Conservation (phyloP, 1,140 invertebrate genomes). For the Plutomurus gul region DNA sequence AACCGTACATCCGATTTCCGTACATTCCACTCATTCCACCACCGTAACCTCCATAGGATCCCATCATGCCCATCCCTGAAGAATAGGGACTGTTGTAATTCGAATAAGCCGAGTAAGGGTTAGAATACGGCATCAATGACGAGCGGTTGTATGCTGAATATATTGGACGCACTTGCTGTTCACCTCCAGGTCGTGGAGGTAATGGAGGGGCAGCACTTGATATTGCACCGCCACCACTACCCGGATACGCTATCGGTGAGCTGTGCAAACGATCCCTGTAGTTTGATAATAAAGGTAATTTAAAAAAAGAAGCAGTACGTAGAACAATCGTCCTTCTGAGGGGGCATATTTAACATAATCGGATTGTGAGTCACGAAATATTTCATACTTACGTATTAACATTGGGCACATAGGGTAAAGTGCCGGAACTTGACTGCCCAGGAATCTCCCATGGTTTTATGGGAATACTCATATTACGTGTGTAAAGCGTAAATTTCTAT, state of each 20-base stretch:
- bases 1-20: conserved; percentile 29
- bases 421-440: neutral
- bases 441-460: conserved; percentile 48
- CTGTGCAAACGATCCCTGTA: conserved; percentile 49
- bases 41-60: conserved; percentile 57
- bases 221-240: conserved; percentile 31
- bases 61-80: conserved; percentile 26
- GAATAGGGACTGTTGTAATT: conserved; percentile 25
- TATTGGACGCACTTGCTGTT: conserved; percentile 37
- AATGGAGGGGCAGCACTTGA: conserved; percentile 32
- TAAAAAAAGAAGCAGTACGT: neutral
- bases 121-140: conserved; percentile 38
- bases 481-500: too few species aligned
- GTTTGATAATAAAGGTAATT: neutral
- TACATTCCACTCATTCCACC: conserved; percentile 55
- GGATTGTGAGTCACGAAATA: neutral
- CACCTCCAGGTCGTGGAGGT: conserved; percentile 36
- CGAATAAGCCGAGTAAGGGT: neutral
- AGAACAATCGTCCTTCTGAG: too few species aligned
- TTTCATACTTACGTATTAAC: conserved; percentile 40
- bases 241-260: conserved; percentile 46
- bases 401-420: conserved; percentile 30
- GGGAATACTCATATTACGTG: conserved; percentile 39
- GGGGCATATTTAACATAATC: neutral
- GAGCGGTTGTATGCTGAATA: conserved; percentile 35